Evolutionary conservation across 2,113 vertebrate genomes (phyloP), one percentile per base, ranked within the genome.

Genomic region (Cacatua alba): DNA sequence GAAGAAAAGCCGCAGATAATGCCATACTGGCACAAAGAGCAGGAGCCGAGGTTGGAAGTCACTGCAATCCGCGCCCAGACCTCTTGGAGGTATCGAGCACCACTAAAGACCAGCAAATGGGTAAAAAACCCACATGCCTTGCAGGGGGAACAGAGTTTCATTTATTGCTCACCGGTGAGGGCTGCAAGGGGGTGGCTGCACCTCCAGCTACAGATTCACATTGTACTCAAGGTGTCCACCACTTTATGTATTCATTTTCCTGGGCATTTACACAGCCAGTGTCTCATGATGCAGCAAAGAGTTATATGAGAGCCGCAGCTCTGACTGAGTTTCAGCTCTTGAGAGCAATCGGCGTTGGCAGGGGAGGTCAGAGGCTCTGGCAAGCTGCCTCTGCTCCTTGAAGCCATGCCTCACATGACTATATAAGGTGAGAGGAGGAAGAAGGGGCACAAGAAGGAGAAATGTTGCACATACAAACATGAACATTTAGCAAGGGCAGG

Each of bases 81-180:
- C 97, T 97, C 97, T 97, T 94, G 97, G 96, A 96, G 96, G 96
- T 92, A 92, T 95, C 94, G 6, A 96, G 92, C 95, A 94, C 88
- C 16, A 7, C 81, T 37, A 68, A 82, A 86, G 49, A 85, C 62
- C 51, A 29, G 37, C 49, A 63, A 78, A 76, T 0, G 8, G 15
- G 2, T 0, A 0, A 13, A 52, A 55, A 60, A 9, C 13, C 67
- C n/a, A 48, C 39, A 24, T 4, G 39, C 64, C 53, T 76, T 59
- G 16, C 1, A 10, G 46, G 64, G 77, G 51, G 93, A 83, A 80
- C 88, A 82, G 94, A 95, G 76, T 96, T 94, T 44, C 71, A 55
- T 91, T 95, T 89, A 62, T 62, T 8, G 78, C 86, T 95, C 82
- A 37, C 33, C 7, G 7, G 51, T 11, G 67, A 90, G 95, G 79